Conservation (phyloP, 1,140 invertebrate genomes). For the Aphis gossypii region DNA sequence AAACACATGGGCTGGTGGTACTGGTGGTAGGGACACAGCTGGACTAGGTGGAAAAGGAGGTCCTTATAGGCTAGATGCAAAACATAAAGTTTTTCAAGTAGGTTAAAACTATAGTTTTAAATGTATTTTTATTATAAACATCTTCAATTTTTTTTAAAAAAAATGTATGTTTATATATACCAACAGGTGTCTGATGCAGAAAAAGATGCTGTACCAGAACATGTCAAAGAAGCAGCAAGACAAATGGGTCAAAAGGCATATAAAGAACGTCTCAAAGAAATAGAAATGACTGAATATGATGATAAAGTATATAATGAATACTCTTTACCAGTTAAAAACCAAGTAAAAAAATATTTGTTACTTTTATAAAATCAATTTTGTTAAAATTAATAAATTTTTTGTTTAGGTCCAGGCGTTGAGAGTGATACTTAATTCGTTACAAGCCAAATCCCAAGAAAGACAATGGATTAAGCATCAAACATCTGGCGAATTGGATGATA, state of each 20-base stretch:
- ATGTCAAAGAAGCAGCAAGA: constrained; percentile 85
- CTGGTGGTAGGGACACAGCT: constrained; percentile 90
- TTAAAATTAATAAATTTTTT: constrained; percentile 10
- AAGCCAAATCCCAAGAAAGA: constrained; percentile 92
- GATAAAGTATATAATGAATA: constrained; percentile 86
- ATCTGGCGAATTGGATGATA: constrained; percentile 93
- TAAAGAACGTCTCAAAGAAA: constrained; percentile 86
- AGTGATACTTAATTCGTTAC: constrained; percentile 73
- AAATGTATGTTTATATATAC: neutral
- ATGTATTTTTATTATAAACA: neutral
- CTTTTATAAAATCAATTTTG: constrained; percentile 64
- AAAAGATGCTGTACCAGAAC: constrained; percentile 89
- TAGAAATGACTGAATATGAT: constrained; percentile 94
- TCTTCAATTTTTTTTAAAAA: constrained; percentile 56
- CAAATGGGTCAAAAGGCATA: constrained; percentile 93
- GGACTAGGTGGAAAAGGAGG: constrained; percentile 92
- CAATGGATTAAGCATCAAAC: constrained; percentile 93
- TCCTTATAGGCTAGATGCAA: constrained; percentile 89
- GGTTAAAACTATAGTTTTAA: constrained; percentile 64
- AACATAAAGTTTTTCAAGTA: constrained; percentile 90
- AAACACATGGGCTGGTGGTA: constrained; percentile 95
- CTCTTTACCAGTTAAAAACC: constrained; percentile 77
- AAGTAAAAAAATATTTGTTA: constrained; percentile 67
- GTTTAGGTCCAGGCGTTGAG: constrained; percentile 68
- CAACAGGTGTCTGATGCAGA: constrained; percentile 82